These are phyloP conservation scores for Bactericera cockerelli DNA, from an alignment of 1,140 invertebrate species.

Conservation along the genomic window DNA sequence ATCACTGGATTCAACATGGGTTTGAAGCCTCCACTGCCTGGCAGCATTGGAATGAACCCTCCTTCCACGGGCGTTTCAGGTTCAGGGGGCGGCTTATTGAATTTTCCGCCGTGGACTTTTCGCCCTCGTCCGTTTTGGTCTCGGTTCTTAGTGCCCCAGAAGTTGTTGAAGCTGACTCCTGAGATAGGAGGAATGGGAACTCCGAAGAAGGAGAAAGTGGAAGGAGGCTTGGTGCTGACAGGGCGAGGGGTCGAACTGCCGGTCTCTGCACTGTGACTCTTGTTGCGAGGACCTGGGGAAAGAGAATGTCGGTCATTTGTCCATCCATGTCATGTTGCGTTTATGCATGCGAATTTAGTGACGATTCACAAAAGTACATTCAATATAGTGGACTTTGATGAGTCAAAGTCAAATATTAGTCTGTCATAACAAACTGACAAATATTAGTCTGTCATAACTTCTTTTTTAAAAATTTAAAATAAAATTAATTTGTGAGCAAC, in stretches of 20 bases:
- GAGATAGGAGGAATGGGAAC: slow-evolving; percentile 49
- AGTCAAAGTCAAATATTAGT: too few relatives aligned
- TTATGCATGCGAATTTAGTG: too few relatives aligned
- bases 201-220: slow-evolving; percentile 65
- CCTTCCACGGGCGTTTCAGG: slow-evolving; percentile 16
- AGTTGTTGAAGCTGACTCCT: slow-evolving; percentile 42
- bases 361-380: too few relatives aligned
- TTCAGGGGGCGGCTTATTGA: slow-evolving; percentile 16
- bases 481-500: too few relatives aligned
- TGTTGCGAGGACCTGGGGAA: neutral
- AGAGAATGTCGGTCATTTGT: too few relatives aligned
- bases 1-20: slow-evolving; percentile 41
- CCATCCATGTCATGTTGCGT: too few relatives aligned
- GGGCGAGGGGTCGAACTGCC: neutral
- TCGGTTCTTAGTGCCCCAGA: slow-evolving; percentile 34
- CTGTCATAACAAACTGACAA: too few relatives aligned
- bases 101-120: slow-evolving; percentile 16
- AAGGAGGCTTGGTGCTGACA: slow-evolving; percentile 24
- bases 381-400: too few relatives aligned
- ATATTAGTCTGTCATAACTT: too few relatives aligned
- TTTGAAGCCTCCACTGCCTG: slow-evolving; percentile 48
- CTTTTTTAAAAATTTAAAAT: too few relatives aligned
- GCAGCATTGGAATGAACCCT: slow-evolving; percentile 53
- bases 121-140: slow-evolving; percentile 35
- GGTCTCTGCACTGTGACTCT: neutral